Evolutionary conservation across 2,113 vertebrate species (phyloP).

Genomic region (Himantopus leucocephalus): DNA sequence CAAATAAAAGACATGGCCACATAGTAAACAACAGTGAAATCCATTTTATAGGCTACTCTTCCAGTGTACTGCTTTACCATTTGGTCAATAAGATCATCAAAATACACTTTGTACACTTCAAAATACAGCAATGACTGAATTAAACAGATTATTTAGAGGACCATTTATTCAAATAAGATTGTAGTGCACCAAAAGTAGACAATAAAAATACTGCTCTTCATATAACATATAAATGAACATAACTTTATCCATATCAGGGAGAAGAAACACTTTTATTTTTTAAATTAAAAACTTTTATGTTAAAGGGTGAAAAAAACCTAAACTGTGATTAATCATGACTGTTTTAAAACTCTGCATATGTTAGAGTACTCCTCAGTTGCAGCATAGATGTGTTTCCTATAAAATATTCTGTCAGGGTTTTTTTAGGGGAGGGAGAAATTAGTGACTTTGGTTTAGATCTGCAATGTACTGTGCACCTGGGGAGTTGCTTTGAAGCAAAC

Average conservation of each 20-base stretch:
- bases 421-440: background rate
- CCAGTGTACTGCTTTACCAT: background rate
- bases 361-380: background rate
- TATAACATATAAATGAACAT: background rate
- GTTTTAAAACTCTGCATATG: background rate
- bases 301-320: background rate
- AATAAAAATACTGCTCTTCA: background rate
- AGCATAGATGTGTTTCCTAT: background rate
- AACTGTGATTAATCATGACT: background rate
- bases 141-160: background rate
- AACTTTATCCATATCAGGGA: background rate
- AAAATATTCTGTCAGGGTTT: background rate
- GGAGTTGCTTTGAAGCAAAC: background rate
- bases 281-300: conserved; percentile 28
- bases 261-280: background rate
- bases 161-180: background rate
- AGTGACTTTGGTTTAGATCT: background rate
- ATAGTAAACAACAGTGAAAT: background rate
- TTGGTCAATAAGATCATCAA: background rate
- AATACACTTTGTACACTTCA: background rate
- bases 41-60: background rate
- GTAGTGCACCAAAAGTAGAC: background rate
- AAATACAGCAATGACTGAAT: background rate
- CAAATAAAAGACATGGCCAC: background rate
- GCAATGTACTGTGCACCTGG: background rate